Conservation (phyloP, 2,888 invertebrate species). For the Oeneis ivallda region DNA sequence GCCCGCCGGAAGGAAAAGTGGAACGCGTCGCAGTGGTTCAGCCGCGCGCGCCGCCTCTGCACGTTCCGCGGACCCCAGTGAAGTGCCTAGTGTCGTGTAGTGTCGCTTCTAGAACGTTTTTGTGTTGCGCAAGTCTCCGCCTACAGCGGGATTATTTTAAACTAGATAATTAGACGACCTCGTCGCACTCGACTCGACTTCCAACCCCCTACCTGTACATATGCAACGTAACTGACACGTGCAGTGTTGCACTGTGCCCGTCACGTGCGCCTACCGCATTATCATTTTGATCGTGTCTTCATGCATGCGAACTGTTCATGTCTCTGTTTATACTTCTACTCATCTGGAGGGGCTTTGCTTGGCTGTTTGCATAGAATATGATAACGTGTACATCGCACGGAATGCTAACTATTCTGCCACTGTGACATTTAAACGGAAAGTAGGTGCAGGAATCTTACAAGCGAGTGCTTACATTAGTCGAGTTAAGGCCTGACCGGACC, state of each 20-base stretch:
- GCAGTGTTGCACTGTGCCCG: conserved; percentile 47
- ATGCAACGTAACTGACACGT: conserved; percentile 50
- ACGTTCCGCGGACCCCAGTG: conserved; percentile 72
- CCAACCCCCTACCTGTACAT: conserved; percentile 55
- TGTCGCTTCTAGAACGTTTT: conserved; percentile 78
- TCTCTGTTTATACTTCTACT: conserved; percentile 17
- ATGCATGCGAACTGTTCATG: conserved; percentile 27
- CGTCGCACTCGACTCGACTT: conserved; percentile 46
- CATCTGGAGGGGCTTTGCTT: conserved; percentile 29
- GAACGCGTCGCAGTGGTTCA: conserved; percentile 78
- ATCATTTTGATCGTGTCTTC: conserved; percentile 22
- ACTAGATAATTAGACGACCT: conserved; percentile 65
- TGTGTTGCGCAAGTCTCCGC: conserved; percentile 79
- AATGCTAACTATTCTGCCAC: conserved; percentile 31
- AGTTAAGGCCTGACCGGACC: not conserved
- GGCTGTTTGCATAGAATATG: conserved; percentile 32
- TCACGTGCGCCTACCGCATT: conserved; percentile 52
- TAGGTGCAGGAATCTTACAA: conserved; percentile 17
- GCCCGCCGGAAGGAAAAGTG: conserved; percentile 79
- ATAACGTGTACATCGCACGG: conserved; percentile 29
- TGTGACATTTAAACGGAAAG: conserved; percentile 31
- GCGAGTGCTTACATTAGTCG: conserved; percentile 11
- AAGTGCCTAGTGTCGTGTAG: conserved; percentile 78
- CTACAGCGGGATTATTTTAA: conserved; percentile 77
- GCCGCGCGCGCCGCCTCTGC: conserved; percentile 76